Base-by-base conservation (phyloP, 2,797 vertebrate species). In the Cuniculus paca region DNA sequence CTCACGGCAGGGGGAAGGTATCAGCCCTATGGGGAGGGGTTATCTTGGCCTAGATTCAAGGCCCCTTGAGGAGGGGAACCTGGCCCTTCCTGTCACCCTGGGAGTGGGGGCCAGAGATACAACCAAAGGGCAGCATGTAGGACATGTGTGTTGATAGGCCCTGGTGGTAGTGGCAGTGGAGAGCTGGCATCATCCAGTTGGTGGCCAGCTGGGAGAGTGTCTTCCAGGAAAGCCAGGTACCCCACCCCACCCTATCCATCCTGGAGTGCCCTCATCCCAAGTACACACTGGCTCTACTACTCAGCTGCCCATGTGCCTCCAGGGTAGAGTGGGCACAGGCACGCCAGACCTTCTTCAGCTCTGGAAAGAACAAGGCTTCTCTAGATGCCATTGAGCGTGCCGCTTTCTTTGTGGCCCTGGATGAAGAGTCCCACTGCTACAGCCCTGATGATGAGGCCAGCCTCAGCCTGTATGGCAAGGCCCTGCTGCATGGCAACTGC, bases 401-500 rank as follows among this genome's bases (percentile, higher is more conserved):
- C 0, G 99, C 99, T 10, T 99, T 99, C 98, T 99, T 99, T 88
- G 96, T 99, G 77, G 97, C 99, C 0, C 96, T 99, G 94, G 99
- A 99, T 1, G 99, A 99, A 19, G 99, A 99, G 17, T 98, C 98
- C 0, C 99, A 99, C 6, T 98, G 98, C 94, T 99, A 99, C 0
- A 97, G 98, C 54, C 98, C 98, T 0, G 97, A 97, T 2, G 98
- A 92, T 0, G 97, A 97, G 45, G 97, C 98, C 72, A 99, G 99
- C 17, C 98, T 99, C 56, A 99, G 99, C 93, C 90, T 98, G 22
- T 99, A 99, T 0, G 99, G 99, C 98, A 99, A 99, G 88, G 99
- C 99, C 28, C 98, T 99, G 91, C 99, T 99, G 84, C 99, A 99
- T 0, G 99, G 99, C n/a, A 99, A 98, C 95, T 99, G 99, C 98